These are phyloP conservation scores for Gobio gobio DNA, from an alignment of 2,113 vertebrate genomes.

Conservation along the genomic window DNA sequence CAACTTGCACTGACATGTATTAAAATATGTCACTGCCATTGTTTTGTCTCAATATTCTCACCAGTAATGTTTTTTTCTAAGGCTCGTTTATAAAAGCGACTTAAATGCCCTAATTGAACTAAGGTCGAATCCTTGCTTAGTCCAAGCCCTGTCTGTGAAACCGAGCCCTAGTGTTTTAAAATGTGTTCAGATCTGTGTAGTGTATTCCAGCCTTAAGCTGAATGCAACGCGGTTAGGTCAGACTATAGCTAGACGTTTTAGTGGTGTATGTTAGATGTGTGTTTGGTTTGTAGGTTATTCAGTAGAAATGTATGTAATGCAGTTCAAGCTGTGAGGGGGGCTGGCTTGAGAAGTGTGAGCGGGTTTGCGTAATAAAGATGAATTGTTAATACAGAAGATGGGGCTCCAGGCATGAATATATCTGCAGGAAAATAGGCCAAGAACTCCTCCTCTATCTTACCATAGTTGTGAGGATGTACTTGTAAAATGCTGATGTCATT, in stretches of 20 bases:
- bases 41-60: too few relatives aligned
- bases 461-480: slow-evolving; percentile 94
- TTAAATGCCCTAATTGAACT: too few relatives aligned
- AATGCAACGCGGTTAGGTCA: not conserved
- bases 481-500: slow-evolving; percentile 92
- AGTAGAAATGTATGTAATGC: not conserved
- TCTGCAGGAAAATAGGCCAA: slow-evolving; percentile 24
- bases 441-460: slow-evolving; percentile 71
- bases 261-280: not conserved
- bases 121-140: too few relatives aligned
- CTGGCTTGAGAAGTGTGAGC: slow-evolving; percentile 15
- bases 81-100: too few relatives aligned
- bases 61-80: too few relatives aligned
- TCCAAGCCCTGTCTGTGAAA: too few relatives aligned
- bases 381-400: slow-evolving; percentile 37
- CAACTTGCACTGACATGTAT: too few relatives aligned
- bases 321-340: slow-evolving; percentile 29
- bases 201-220: not conserved
- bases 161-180: not conserved
- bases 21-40: too few relatives aligned
- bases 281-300: not conserved
- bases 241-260: not conserved
- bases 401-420: slow-evolving; percentile 39
- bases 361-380: slow-evolving; percentile 8
- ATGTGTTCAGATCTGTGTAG: not conserved